These are phyloP conservation scores for Margarornis squamiger DNA, from an alignment of 2,797 vertebrate species.

Conservation along the genomic window DNA sequence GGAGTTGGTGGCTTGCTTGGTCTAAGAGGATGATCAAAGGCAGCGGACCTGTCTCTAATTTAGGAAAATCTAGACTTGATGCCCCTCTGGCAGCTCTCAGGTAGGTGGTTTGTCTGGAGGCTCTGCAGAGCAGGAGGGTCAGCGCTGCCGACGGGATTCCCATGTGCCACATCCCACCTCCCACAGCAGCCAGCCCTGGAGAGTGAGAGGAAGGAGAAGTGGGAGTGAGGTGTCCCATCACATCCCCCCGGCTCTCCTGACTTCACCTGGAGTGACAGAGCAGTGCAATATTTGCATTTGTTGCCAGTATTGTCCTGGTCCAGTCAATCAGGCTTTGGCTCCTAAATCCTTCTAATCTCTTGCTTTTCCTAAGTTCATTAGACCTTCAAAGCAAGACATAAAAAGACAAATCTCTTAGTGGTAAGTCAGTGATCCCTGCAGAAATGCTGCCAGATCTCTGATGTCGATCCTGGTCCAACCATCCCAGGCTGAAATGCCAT, in stretches of 20 bases:
- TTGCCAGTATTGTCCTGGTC: background rate
- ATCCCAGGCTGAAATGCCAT: background rate
- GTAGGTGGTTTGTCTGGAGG: rapidly evolving
- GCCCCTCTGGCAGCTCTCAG: background rate
- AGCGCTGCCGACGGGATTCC: rapidly evolving
- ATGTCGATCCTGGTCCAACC: background rate
- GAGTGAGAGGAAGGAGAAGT: background rate
- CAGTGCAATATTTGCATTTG: background rate
- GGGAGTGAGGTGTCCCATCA: background rate
- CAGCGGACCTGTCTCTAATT: background rate
- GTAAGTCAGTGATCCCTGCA: background rate
- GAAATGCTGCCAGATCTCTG: background rate
- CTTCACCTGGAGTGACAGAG: background rate
- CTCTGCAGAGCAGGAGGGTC: background rate
- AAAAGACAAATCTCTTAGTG: slow-evolving; percentile 5
- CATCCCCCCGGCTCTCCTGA: background rate
- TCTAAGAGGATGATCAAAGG: background rate
- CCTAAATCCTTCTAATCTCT: slow-evolving; percentile 32
- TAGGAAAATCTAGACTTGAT: background rate
- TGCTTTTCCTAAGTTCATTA: slow-evolving; percentile 21
- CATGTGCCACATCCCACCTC: background rate
- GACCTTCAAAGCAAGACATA: slow-evolving; percentile 31
- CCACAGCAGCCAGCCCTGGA: rapidly evolving
- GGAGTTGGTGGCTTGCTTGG: background rate
- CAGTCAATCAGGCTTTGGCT: background rate